Evolutionary conservation across 2,113 vertebrate genomes (phyloP).

Genomic region (Mormyrus lacerda): DNA sequence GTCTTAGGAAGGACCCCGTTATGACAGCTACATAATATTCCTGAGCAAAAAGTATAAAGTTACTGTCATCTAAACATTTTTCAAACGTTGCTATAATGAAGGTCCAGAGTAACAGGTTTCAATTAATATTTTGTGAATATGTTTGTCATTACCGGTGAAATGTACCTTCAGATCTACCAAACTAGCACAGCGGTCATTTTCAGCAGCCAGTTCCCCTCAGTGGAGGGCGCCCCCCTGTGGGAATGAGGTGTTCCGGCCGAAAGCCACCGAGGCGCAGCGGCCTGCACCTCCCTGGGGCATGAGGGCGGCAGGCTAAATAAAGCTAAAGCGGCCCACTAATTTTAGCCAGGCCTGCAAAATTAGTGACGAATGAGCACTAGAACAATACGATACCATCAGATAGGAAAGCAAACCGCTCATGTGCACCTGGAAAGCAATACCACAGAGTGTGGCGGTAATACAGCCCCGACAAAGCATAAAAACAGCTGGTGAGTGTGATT

Average conservation of each 20-base stretch:
- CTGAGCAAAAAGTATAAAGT: not conserved
- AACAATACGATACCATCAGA: not conserved
- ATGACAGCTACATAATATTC: not conserved
- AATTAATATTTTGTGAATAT: not conserved
- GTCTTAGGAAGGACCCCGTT: not conserved
- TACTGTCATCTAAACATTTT: not conserved
- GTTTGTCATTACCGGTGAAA: not conserved
- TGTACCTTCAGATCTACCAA: not conserved
- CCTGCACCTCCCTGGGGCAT: not conserved
- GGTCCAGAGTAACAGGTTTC: not conserved
- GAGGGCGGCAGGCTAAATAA: not conserved
- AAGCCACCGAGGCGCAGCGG: not conserved
- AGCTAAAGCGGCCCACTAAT: not conserved
- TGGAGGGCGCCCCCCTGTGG: not conserved
- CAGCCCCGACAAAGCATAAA: not conserved
- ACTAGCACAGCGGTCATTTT: not conserved
- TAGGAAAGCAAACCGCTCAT: not conserved
- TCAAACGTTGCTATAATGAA: not conserved
- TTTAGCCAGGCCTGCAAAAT: not conserved
- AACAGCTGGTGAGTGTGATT: not conserved
- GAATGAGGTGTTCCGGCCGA: not conserved
- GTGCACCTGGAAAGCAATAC: not conserved
- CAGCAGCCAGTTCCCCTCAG: not conserved
- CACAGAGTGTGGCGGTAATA: not conserved
- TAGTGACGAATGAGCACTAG: not conserved